These are phyloP conservation scores for Macrophya alboannulata DNA, from an alignment of 2,888 invertebrate species.

Conservation along the genomic window DNA sequence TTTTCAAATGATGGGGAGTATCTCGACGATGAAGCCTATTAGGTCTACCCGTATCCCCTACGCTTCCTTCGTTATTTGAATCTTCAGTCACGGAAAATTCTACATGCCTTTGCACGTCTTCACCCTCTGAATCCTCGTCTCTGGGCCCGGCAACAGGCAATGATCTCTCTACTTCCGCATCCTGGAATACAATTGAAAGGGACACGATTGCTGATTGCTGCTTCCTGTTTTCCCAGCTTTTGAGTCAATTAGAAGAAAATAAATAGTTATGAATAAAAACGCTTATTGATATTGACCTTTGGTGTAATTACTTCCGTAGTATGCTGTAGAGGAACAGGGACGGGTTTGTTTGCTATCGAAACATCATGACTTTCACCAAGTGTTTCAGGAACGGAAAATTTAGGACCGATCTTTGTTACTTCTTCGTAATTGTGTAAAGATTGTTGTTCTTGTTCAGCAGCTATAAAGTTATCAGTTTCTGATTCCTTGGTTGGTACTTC, in stretches of 20 bases:
- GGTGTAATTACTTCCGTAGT: neutral
- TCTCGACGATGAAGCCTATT: slow-evolving; percentile 93
- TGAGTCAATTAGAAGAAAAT: neutral
- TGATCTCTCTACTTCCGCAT: slow-evolving; percentile 80
- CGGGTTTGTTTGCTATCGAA: slow-evolving; percentile 59
- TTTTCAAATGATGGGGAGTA: slow-evolving; percentile 99
- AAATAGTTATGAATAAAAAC: neutral
- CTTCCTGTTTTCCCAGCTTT: slow-evolving; percentile 56
- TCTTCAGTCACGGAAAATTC: slow-evolving; percentile 78
- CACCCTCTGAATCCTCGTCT: slow-evolving; percentile 84
- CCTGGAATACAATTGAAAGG: slow-evolving; percentile 68
- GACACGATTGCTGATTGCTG: slow-evolving; percentile 13
- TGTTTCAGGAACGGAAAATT: slow-evolving; percentile 61
- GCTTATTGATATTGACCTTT: slow-evolving; percentile 13
- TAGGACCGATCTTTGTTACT: slow-evolving; percentile 60
- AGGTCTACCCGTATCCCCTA: slow-evolving; percentile 82
- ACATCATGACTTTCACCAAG: slow-evolving; percentile 60
- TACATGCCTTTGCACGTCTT: slow-evolving; percentile 81
- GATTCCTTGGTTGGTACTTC: slow-evolving; percentile 57
- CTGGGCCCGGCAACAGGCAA: slow-evolving; percentile 83
- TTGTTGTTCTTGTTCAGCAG: slow-evolving; percentile 61
- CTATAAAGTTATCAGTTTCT: slow-evolving; percentile 58
- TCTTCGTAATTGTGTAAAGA: slow-evolving; percentile 59
- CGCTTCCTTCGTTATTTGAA: slow-evolving; percentile 80
- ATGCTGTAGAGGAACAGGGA: slow-evolving; percentile 56